Percentiles rank a stretch among this genome's conserved stretches.
phyloP scores from a whole-genome alignment of 2,113 vertebrate species.

The Dasyprocta punctata region DNA sequence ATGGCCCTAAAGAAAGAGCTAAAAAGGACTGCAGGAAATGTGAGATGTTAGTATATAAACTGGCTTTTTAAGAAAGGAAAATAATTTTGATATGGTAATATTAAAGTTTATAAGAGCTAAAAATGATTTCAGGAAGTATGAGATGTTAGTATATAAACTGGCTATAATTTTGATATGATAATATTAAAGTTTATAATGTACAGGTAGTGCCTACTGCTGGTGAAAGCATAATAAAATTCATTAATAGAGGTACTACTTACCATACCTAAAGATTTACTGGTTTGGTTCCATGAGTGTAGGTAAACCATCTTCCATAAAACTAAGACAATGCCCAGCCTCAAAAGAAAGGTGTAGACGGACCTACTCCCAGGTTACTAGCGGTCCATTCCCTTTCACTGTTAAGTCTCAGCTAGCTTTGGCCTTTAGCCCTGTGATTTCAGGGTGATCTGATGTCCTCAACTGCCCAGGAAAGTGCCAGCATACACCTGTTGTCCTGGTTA shows the following conservation, averaged over 20 bases:
- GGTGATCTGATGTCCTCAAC: neutral
- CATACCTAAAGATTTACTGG: neutral
- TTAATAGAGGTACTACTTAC: neutral
- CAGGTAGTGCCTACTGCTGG: neutral
- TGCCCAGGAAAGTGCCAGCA: neutral
- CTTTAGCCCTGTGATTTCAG: neutral
- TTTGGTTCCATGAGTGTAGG: neutral
- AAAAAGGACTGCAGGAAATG: neutral
- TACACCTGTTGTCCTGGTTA: neutral
- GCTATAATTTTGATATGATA: neutral
- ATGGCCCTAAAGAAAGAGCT: neutral
- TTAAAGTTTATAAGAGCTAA: neutral
- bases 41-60: neutral
- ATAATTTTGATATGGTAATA: neutral
- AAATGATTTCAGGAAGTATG: neutral
- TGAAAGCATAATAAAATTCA: neutral
- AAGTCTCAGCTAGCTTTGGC: neutral
- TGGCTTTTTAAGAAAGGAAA: neutral
- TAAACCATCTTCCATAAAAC: neutral
- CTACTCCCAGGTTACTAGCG: too few species aligned
- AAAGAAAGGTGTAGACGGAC: neutral
- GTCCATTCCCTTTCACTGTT: neutral
- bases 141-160: neutral
- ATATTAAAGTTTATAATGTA: neutral
- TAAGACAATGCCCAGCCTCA: constrained; percentile 7